Base-by-base conservation (phyloP, 2,113 vertebrate species). In the Pholis gunnellus region DNA sequence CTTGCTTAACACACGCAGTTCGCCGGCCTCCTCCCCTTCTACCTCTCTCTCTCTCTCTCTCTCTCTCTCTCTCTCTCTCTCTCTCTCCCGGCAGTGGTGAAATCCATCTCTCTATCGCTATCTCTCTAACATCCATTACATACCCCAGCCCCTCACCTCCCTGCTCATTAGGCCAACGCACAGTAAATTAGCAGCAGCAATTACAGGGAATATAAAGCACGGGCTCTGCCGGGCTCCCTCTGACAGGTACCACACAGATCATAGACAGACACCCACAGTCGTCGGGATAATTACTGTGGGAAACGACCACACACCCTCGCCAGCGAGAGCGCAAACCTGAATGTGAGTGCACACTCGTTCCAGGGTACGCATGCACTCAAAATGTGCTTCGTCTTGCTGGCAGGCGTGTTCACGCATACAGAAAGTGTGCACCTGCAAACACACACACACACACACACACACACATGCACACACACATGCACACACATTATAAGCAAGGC, bases 81-180 rank as follows among this genome's bases (percentile, higher is more conserved):
- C 83, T 90, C 86, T 89, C 78, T 76, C 72, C 84, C 79, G 79
- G 84, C 92, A 92, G 84, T 89, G 88, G 85, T 93, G 90, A 94
- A 94, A 95, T 94, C 92, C 91, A 93, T 93, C 90, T 90, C 85
- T 91, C 94, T 91, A 94, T 95, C 94, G 93, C 92, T 88, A 92
- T 92, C 93, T 93, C 94, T 92, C 91, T 94, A 91, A 94, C 94
- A 95, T 95, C 95, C 95, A 96, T 96, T 95, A 95, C 93, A 89
- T 89, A 92, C 87, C 91, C 87, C 92, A 93, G 91, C 92, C 91
- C 90, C 92, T 94, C 94, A 94, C 93, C 94, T 96, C 93, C 92
- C 89, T 87, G 84, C 94, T 96, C 94, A 95, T 96, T 95, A 96
- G 94, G 89, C 88, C 89, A 85, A 92, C 94, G 90, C 93, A 92